Evolutionary conservation across 2,888 invertebrate species (phyloP), one percentile per base, ranked within the genome.

Genomic region (Coleophora deauratella): DNA sequence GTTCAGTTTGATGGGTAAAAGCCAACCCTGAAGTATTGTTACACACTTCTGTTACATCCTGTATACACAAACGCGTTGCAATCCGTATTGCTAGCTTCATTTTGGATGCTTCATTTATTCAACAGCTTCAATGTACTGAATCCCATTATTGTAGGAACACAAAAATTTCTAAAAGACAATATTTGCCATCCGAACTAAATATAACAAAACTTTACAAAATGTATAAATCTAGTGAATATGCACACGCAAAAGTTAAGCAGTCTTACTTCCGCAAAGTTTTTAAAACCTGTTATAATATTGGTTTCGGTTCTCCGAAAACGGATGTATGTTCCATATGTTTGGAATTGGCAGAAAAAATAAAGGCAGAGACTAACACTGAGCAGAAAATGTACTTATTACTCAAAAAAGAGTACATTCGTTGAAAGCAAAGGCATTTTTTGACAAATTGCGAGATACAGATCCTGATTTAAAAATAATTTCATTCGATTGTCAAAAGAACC

Each of bases 131-230:
- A n/a, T n/a, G n/a, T n/a, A n/a, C n/a, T 33, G 44, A 46, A 41
- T 14, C 42, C 13, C 44, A 44, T 28, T 44, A 46, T 42, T 46
- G 44, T 30, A 13, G 46, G 13, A 40, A 34, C n/a, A n/a, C n/a
- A n/a, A n/a, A n/a, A 8, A 44, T 37, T 33, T 11, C 46, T 11
- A 15, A 35, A 21, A 14, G 38, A 31, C n/a, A 36, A 27, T 43
- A 47, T 21, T 32, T 47, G 32, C 35, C 43, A 10, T 37, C 42
- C 35, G 41, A 40, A 28, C 10, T 47, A 27, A 35, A 30, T 14
- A 45, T 44, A 27, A 43, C 40, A 40, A 42, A 47, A 40, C 39
- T 44, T 40, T 41, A 35, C 34, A 42, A 44, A 44, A 38, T 36
- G 30, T 44, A 44, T 13, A 44, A 44, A 30, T 12, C 31, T 10